Conservation (phyloP, 2,797 vertebrate species). For the Lepus oiostolus region DNA sequence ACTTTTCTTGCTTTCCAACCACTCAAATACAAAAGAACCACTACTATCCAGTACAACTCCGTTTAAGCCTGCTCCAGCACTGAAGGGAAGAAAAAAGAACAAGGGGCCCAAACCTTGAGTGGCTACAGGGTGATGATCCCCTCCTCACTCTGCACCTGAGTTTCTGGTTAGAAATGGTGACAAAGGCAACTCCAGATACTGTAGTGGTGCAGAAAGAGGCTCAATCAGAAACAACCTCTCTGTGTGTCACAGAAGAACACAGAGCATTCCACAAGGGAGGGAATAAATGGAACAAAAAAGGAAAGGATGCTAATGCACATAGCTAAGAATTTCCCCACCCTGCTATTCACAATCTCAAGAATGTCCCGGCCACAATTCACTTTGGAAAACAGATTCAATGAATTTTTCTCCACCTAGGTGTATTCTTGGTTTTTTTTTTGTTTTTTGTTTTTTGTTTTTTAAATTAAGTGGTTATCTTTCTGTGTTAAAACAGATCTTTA, state of each 20-base stretch:
- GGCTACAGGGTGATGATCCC: neutral
- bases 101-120: slow-evolving; percentile 23
- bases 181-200: neutral
- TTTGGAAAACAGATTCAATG: slow-evolving; percentile 86
- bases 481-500: no score
- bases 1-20: slow-evolving; percentile 66
- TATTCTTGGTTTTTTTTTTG: slow-evolving; percentile 68
- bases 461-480: no score
- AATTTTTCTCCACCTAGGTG: slow-evolving; percentile 87
- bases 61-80: neutral
- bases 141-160: slow-evolving; percentile 68
- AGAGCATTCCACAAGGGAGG: slow-evolving; percentile 49
- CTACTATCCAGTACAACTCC: neutral
- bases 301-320: slow-evolving; percentile 62
- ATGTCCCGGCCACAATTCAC: slow-evolving; percentile 85
- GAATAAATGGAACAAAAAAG: slow-evolving; percentile 66
- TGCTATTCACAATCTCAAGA: slow-evolving; percentile 84
- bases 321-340: slow-evolving; percentile 81
- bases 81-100: slow-evolving; percentile 30
- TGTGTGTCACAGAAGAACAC: slow-evolving; percentile 43
- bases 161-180: slow-evolving; percentile 15
- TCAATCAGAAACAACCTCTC: neutral
- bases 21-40: slow-evolving; percentile 74
- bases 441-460: no score
- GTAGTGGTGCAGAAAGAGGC: neutral